Base-by-base conservation (phyloP, 2,888 invertebrate genomes). In the Phania funesta region DNA sequence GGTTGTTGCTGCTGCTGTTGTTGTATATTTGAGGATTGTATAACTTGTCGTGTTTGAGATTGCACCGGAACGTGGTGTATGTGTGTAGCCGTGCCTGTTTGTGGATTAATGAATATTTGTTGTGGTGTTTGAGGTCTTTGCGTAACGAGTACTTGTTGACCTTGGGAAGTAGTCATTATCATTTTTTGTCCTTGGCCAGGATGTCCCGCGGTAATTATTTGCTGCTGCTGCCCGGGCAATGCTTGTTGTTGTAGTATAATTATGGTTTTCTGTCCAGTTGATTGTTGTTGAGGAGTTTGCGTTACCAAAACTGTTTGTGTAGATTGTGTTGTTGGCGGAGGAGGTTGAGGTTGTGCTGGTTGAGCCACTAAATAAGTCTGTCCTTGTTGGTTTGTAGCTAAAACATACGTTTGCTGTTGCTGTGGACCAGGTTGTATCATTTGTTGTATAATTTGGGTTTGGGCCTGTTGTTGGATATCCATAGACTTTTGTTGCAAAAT, bases 351-450 rank as follows among this genome's bases (percentile, higher is more conserved):
- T 26, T 85, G 84, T 3, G 89, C 75, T 8, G 94, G 93, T 85
- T 94, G 94, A 0, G 94, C 94, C 11, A 95, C 92, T 44, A 95
- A 92, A 86, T 94, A 94, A 0, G 92, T 92, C 85, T 94, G 94
- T 0, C 94, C 93, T 54, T 93, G 92, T 9, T 90, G 90, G 86
- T 91, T 91, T 71, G 91, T 91, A 16, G 91, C 91, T 60, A 91
- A 83, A 4, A 91, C 89, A 70, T 91, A 91, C 44, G 91, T 86
- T 84, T 90, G 84, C 52, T 73, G 80, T 24, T 56, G 73, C 13
- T 67, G 80, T 6, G 48, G 26, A 2, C 60, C 35, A 20, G 80
- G 83, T 78, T 85, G 84, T 11, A 86, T 81, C 18, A 86, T 84
- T 78, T 88, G 88, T n/a, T 88, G 88, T 77, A 88, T 86, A 4